These are phyloP conservation scores for Quiscalus mexicanus DNA, from an alignment of 2,113 vertebrate species.

Conservation along the genomic window DNA sequence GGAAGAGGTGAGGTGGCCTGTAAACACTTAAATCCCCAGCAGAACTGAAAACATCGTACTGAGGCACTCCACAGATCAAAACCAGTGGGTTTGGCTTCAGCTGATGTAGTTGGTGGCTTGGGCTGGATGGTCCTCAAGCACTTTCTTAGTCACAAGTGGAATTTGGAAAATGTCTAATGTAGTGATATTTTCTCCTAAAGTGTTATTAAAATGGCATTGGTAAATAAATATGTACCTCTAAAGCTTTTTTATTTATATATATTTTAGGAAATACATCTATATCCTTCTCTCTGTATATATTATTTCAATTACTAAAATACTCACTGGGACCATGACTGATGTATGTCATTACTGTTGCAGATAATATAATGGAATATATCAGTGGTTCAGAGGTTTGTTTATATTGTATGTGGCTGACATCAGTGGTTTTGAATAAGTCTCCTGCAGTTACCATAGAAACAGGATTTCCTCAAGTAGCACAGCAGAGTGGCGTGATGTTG, in stretches of 20 bases:
- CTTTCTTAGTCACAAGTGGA: neutral
- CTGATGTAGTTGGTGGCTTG: neutral
- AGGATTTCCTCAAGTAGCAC: slow-evolving; percentile 55
- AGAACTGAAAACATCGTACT: accelerated
- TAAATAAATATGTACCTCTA: slow-evolving; percentile 5
- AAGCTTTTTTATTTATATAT: neutral
- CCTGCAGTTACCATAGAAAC: slow-evolving; percentile 76
- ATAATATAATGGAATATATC: slow-evolving; percentile 13
- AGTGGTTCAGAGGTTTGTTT: slow-evolving; percentile 34
- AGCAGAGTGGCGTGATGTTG: slow-evolving; percentile 65
- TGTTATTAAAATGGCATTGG: neutral
- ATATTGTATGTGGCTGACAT: slow-evolving; percentile 44
- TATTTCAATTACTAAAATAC: slow-evolving; percentile 29
- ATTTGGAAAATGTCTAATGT: neutral
- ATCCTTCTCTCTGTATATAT: neutral
- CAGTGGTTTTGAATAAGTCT: slow-evolving; percentile 58
- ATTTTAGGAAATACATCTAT: neutral
- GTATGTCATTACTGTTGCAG: neutral
- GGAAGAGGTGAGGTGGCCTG: neutral
- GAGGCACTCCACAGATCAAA: neutral
- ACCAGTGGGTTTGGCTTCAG: neutral
- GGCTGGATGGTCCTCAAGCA: accelerated
- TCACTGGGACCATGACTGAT: neutral
- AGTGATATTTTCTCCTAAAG: neutral
- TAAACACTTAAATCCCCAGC: neutral